Conservation (phyloP, 2,888 invertebrate genomes). For the Diarsia brunnea region DNA sequence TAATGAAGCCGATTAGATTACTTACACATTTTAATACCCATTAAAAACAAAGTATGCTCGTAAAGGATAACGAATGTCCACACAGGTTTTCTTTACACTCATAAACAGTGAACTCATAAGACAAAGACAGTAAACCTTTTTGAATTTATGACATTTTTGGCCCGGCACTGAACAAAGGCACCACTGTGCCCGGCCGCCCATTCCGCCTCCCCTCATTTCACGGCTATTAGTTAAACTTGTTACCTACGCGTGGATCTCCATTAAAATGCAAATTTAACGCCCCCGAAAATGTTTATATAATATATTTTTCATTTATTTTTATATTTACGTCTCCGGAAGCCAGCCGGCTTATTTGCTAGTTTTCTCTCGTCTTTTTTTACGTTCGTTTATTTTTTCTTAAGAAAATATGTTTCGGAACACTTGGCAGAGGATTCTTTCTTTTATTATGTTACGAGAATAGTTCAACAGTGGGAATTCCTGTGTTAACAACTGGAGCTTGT, state of each 20-base stretch:
- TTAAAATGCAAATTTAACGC: conserved; percentile 90
- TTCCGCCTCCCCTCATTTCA: conserved; percentile 84
- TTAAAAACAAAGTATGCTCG: conserved; percentile 27
- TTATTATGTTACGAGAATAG: conserved; percentile 58
- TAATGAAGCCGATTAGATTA: not conserved
- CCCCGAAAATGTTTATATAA: conserved; percentile 87
- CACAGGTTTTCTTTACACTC: conserved; percentile 45
- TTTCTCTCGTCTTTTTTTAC: conserved; percentile 47
- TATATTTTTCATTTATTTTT: conserved; percentile 83
- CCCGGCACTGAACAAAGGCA: conserved; percentile 63
- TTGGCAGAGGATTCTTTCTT: conserved; percentile 55
- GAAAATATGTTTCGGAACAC: conserved; percentile 54
- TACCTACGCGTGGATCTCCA: conserved; percentile 88
- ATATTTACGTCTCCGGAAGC: conserved; percentile 66
- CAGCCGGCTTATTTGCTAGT: conserved; percentile 60
- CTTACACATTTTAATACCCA: conserved; percentile 5
- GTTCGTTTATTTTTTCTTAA: conserved; percentile 46
- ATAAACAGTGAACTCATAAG: conserved; percentile 63
- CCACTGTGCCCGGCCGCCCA: conserved; percentile 64
- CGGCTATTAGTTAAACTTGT: conserved; percentile 89
- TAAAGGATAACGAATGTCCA: conserved; percentile 35
- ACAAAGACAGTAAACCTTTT: conserved; percentile 61
- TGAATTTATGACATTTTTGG: conserved; percentile 67
- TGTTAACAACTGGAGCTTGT: conserved; percentile 49
- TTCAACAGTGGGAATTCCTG: conserved; percentile 45